These are phyloP conservation scores for Stichodactyla mertensii DNA, from an alignment of 64 coral and sea anemone species.

Conservation along the genomic window DNA sequence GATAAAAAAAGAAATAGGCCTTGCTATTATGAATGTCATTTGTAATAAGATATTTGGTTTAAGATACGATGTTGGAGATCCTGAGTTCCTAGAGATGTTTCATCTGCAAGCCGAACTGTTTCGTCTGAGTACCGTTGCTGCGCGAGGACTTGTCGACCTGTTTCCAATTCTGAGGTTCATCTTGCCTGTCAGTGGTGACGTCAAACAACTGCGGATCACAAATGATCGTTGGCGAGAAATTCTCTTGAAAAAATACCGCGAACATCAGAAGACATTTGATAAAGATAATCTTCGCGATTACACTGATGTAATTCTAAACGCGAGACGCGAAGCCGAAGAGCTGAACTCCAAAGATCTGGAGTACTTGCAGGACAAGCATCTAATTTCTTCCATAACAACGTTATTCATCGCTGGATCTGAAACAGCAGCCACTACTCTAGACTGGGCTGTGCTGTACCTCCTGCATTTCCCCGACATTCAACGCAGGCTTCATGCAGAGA, in stretches of 20 bases:
- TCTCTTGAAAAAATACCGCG: background rate
- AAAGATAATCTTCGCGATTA: conserved; percentile 26
- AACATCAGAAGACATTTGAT: conserved; percentile 35
- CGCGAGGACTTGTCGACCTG: conserved; percentile 28
- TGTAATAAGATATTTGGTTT: conserved; percentile 47
- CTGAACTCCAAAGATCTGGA: conserved; percentile 10
- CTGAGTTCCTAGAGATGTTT: conserved; percentile 33
- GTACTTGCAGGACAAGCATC: conserved; percentile 19
- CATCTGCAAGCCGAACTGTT: conserved; percentile 4
- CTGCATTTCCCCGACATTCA: conserved; percentile 33
- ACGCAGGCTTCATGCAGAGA: background rate
- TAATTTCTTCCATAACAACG: conserved; percentile 18
- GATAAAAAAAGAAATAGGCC: conserved; percentile 30
- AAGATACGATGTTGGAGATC: conserved; percentile 32
- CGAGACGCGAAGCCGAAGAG: conserved; percentile 33
- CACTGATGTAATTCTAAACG: conserved; percentile 28
- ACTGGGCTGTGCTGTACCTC: conserved; percentile 29
- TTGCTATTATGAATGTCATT: conserved; percentile 52
- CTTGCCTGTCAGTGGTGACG: conserved; percentile 27
- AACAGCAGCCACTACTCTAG: conserved; percentile 28
- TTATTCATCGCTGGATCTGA: conserved; percentile 39
- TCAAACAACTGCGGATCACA: background rate
- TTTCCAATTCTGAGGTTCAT: conserved; percentile 52
- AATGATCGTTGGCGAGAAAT: conserved; percentile 17
- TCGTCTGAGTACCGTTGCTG: background rate